phyloP scores from a whole-genome alignment of 2,888 invertebrate species.

The Maniola hyperantus region DNA sequence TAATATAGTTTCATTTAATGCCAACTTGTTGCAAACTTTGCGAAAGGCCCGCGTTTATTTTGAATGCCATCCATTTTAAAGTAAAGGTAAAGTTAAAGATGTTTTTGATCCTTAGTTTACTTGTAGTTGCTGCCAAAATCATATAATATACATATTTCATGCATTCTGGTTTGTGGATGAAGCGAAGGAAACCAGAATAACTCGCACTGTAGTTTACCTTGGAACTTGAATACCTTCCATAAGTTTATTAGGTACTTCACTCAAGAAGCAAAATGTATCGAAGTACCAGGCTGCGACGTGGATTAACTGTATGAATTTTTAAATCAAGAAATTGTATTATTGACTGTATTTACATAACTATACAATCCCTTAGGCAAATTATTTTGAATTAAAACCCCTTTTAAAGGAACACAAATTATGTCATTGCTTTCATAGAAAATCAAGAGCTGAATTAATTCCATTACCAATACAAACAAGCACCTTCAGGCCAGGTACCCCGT shows the following conservation, averaged over 20 bases:
- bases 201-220: background rate
- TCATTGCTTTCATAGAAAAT: conserved; percentile 52
- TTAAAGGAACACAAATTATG: conserved; percentile 50
- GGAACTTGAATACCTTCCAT: too few species aligned
- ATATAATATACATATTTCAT: background rate
- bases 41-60: conserved; percentile 62
- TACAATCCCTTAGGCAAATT: conserved; percentile 16
- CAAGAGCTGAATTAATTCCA: conserved; percentile 75
- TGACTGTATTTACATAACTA: background rate
- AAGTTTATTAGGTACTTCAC: too few species aligned
- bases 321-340: too few species aligned
- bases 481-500: conserved; percentile 58
- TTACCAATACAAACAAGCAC: conserved; percentile 74
- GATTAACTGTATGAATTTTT: too few species aligned
- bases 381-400: conserved; percentile 25
- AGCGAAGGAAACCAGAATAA: background rate
- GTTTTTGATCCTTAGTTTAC: conserved; percentile 29
- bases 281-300: too few species aligned
- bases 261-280: too few species aligned
- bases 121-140: conserved; percentile 1
- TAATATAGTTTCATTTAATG: conserved; percentile 79
- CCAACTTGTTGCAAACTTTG: conserved; percentile 66
- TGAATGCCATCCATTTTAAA: conserved; percentile 42
- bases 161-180: too few species aligned
- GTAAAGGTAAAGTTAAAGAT: conserved; percentile 26